Evolutionary conservation across 2,888 invertebrate species (phyloP).

Genomic region (Scaptomyza cyrtandrae): DNA sequence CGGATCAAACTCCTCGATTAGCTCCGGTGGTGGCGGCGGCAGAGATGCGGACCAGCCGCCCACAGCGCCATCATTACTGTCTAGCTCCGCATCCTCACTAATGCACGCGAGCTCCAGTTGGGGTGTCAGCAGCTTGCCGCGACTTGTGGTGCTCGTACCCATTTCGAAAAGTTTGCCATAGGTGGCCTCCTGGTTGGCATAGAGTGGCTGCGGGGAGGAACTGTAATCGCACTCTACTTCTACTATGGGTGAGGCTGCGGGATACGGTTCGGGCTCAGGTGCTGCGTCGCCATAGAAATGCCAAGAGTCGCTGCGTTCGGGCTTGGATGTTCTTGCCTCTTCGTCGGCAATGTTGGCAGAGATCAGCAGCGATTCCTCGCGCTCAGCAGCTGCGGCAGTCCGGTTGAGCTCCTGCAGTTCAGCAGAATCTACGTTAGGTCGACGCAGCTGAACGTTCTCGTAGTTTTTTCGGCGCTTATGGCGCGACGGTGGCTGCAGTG

Average conservation of each 20-base stretch:
- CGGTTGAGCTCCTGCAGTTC: conserved; percentile 77
- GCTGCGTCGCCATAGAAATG: conserved; percentile 76
- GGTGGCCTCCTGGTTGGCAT: conserved; percentile 83
- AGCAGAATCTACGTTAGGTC: conserved; percentile 78
- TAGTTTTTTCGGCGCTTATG: conserved; percentile 81
- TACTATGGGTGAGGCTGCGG: neutral
- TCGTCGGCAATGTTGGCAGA: conserved; percentile 69
- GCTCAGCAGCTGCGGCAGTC: conserved; percentile 65
- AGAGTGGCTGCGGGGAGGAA: conserved; percentile 83
- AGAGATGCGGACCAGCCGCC: conserved; percentile 51
- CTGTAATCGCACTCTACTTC: conserved; percentile 30
- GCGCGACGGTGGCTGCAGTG: conserved; percentile 76
- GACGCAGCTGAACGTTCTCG: conserved; percentile 79
- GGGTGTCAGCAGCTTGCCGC: conserved; percentile 76
- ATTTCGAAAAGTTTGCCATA: conserved; percentile 83
- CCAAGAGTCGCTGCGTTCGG: conserved; percentile 84
- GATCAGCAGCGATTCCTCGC: conserved; percentile 76
- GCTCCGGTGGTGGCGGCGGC: conserved; percentile 83
- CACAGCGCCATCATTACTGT: conserved; percentile 70
- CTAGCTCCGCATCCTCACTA: conserved; percentile 55
- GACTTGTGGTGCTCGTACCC: conserved; percentile 75
- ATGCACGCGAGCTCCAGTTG: conserved; percentile 63
- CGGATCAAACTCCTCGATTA: conserved; percentile 91
- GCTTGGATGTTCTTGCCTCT: conserved; percentile 76
- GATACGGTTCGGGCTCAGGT: conserved; percentile 48